Percentiles rank a stretch among this genome's conserved stretches.
Conservation (phyloP, 2,797 vertebrate genomes). For the Sebastes matsubarae region DNA sequence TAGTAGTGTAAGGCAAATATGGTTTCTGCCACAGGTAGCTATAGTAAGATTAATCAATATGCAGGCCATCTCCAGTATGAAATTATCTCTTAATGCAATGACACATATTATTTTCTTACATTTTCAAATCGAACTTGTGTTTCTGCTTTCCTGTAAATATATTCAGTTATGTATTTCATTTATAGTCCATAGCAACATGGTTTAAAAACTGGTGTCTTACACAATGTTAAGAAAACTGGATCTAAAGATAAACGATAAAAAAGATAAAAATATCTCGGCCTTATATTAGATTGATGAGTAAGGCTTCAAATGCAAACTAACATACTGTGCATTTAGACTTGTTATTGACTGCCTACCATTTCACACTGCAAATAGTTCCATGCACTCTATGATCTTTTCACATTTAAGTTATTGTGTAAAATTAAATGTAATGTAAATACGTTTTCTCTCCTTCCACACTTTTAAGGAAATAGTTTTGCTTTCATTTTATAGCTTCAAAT, state of each 20-base stretch:
- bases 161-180: too few relatives aligned
- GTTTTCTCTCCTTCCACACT: not conserved
- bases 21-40: not conserved
- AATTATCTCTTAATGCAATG: not conserved
- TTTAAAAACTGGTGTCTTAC: too few relatives aligned
- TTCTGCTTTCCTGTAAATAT: not conserved
- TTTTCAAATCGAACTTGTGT: not conserved
- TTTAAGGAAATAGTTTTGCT: not conserved
- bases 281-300: not conserved
- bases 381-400: not conserved
- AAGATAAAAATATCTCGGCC: not conserved
- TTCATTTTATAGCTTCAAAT: not conserved
- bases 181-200: too few relatives aligned
- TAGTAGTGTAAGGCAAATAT: not conserved
- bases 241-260: too few relatives aligned
- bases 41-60: not conserved
- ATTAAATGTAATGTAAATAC: not conserved
- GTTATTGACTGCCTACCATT: not conserved
- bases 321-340: not conserved
- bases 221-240: too few relatives aligned
- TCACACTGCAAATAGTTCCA: not conserved
- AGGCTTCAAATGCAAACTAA: fast-evolving
- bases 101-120: not conserved
- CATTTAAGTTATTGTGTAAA: not conserved
- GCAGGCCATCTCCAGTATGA: not conserved